phyloP scores from a whole-genome alignment of 2,888 invertebrate genomes.

The Pocota personata region DNA sequence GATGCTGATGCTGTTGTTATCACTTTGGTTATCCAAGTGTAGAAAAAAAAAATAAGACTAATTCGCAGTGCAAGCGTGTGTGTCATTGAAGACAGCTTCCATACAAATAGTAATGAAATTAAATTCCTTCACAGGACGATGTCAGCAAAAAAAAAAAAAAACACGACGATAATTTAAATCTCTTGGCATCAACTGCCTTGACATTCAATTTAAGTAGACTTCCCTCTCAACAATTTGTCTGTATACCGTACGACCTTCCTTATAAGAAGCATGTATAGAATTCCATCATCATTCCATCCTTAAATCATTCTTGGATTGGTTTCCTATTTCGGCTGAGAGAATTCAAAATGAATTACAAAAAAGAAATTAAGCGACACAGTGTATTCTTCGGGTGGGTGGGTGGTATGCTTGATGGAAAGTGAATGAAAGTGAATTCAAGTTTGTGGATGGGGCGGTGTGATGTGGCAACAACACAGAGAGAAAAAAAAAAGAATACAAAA shows the following conservation, averaged over 20 bases:
- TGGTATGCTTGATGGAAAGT: constrained; percentile 7
- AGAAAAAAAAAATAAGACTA: not conserved
- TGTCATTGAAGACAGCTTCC: constrained; percentile 34
- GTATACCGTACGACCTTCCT: constrained; percentile 7
- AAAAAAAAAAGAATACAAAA: not conserved
- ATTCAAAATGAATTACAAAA: constrained; percentile 58
- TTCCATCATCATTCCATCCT: constrained; percentile 36
- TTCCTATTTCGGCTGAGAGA: constrained; percentile 50
- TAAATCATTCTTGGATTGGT: constrained; percentile 53
- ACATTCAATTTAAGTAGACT: constrained; percentile 65
- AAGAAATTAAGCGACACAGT: constrained; percentile 39
- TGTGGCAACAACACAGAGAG: not conserved
- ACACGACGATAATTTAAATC: constrained; percentile 52
- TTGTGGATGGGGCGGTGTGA: not conserved
- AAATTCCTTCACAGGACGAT: constrained; percentile 50
- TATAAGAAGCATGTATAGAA: constrained; percentile 46
- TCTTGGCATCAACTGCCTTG: constrained; percentile 70
- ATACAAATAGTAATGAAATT: constrained; percentile 57
- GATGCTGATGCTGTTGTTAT: constrained; percentile 19
- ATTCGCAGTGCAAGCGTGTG: constrained; percentile 22
- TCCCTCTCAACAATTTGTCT: constrained; percentile 11
- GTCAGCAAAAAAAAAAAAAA: not conserved
- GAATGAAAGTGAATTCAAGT: constrained; percentile 31
- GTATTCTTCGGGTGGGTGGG: not conserved
- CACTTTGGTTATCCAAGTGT: constrained; percentile 10